phyloP scores from a whole-genome alignment of 2,888 invertebrate genomes.

The Orchesella flavescens region DNA sequence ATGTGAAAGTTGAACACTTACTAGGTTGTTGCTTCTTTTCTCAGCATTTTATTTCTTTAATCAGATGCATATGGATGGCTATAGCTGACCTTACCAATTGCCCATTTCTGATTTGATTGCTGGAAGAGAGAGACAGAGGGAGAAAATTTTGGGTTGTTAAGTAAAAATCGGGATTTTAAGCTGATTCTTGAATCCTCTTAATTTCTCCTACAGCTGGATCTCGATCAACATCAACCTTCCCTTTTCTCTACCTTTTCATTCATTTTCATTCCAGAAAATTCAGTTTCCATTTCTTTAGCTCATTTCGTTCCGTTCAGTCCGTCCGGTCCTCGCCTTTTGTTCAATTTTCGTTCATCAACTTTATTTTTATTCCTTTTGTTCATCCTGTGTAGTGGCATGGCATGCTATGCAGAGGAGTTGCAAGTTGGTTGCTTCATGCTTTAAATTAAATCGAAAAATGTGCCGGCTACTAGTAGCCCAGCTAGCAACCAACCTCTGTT shows the following conservation, averaged over 20 bases:
- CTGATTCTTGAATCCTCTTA: slow-evolving; percentile 53
- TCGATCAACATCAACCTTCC: slow-evolving; percentile 31
- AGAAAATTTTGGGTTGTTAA: too few species aligned
- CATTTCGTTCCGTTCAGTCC: slow-evolving; percentile 20
- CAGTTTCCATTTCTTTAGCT: slow-evolving; percentile 37
- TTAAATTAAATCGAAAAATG: slow-evolving; percentile 43
- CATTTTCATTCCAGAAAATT: slow-evolving; percentile 49
- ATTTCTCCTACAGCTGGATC: slow-evolving; percentile 35
- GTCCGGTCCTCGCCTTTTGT: slow-evolving; percentile 31
- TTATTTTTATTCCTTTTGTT: slow-evolving; percentile 37
- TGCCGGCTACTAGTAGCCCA: too few species aligned
- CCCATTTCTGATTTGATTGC: too few species aligned
- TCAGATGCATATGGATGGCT: neutral
- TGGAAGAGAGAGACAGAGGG: too few species aligned
- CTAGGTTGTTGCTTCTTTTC: too few species aligned
- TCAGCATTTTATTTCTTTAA: neutral
- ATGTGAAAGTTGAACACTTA: too few species aligned
- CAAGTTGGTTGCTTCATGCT: neutral
- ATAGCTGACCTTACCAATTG: neutral
- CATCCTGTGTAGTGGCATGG: too few species aligned
- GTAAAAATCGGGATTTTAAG: too few species aligned
- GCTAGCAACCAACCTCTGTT: neutral
- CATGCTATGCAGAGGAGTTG: too few species aligned
- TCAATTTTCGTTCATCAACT: slow-evolving; percentile 34
- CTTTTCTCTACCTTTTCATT: slow-evolving; percentile 25